Conservation (phyloP, 2,113 vertebrate species). For the Equus przewalskii region DNA sequence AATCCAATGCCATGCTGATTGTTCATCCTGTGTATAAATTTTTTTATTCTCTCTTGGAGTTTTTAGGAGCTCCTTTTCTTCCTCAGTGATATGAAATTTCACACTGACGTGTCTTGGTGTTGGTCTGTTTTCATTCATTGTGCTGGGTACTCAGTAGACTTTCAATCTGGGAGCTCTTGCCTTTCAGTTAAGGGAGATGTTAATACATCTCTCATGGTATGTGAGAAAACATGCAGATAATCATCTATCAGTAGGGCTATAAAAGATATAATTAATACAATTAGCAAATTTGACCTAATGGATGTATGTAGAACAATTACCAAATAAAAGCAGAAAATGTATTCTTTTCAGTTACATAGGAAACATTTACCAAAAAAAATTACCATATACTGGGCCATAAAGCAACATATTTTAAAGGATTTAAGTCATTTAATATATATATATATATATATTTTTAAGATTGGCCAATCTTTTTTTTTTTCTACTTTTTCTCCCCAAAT, state of each 20-base stretch:
- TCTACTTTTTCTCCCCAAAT: too few species aligned
- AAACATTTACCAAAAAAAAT: not conserved
- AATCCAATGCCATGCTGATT: not conserved
- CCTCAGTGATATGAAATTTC: not conserved
- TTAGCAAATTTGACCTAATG: constrained; percentile 52
- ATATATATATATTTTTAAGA: not conserved
- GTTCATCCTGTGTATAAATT: not conserved
- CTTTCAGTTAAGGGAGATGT: constrained; percentile 26
- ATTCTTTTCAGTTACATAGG: not conserved
- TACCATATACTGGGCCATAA: not conserved
- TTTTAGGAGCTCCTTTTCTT: not conserved
- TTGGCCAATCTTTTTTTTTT: too few species aligned
- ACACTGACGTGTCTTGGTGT: not conserved
- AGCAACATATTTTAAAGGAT: constrained; percentile 37
- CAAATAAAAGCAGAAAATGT: not conserved
- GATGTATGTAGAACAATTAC: not conserved
- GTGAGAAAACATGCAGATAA: not conserved
- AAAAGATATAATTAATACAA: not conserved
- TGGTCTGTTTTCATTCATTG: constrained; percentile 30
- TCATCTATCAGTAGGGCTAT: not conserved
- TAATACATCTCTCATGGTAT: not conserved
- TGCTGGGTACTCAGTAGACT: not conserved
- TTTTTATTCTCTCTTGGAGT: not conserved
- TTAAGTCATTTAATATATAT: constrained; percentile 14
- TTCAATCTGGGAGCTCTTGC: not conserved